Conservation (phyloP, 2,113 vertebrate species). For the Vicugna pacos region DNA sequence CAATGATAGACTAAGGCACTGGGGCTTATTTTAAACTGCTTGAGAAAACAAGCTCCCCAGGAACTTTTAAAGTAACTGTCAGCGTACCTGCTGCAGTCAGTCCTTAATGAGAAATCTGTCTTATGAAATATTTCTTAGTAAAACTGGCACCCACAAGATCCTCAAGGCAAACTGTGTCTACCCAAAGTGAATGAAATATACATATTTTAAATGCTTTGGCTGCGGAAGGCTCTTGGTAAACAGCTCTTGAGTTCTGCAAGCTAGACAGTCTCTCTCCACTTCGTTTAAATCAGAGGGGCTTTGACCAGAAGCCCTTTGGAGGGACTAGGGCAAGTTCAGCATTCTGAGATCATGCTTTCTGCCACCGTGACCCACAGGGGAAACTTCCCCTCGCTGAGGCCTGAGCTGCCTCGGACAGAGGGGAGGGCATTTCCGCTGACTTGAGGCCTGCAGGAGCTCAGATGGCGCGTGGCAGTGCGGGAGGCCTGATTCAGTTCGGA, state of each 20-base stretch:
- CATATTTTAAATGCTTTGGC: neutral
- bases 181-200: too few relatives aligned
- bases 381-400: neutral
- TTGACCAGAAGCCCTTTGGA: neutral
- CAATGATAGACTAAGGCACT: neutral
- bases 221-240: neutral
- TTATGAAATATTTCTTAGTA: neutral
- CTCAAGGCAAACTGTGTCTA: neutral
- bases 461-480: accelerated
- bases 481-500: neutral
- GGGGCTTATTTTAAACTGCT: neutral
- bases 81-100: accelerated
- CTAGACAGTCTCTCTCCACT: neutral
- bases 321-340: neutral
- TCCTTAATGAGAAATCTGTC: neutral
- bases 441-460: accelerated
- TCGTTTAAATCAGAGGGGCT: neutral
- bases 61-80: neutral
- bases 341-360: neutral
- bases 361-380: accelerated
- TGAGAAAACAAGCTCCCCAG: accelerated
- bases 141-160: neutral
- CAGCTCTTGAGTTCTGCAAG: neutral
- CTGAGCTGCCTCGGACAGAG: accelerated
- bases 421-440: neutral